Percentiles rank a stretch among this genome's conserved stretches.
Evolutionary conservation across 2,797 vertebrate genomes (phyloP).

Genomic region (Pyrrhura leucotis): DNA sequence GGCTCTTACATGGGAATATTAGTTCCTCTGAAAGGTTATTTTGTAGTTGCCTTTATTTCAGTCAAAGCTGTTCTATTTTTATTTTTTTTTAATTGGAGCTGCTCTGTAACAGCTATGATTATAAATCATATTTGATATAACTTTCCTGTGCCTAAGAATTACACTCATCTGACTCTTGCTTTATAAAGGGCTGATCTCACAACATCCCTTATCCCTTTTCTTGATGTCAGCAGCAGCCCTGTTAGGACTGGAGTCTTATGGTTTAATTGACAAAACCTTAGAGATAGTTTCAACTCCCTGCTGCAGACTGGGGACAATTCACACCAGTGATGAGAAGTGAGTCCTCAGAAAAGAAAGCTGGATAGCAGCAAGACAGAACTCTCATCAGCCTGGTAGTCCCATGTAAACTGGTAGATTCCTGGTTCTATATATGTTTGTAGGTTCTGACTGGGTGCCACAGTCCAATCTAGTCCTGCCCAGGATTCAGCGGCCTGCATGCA

Average conservation of each 20-base stretch:
- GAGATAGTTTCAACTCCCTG: not conserved
- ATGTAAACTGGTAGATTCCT: not conserved
- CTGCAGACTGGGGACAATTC: not conserved
- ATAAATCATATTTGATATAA: not conserved
- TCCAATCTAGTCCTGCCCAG: not conserved
- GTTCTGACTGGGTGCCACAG: not conserved
- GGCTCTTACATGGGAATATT: not conserved
- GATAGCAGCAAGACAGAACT: not conserved
- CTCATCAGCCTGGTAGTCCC: not conserved
- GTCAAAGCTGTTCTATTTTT: not conserved
- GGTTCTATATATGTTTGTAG: not conserved
- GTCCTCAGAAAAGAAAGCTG: not conserved
- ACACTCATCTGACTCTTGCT: not conserved
- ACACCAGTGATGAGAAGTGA: not conserved
- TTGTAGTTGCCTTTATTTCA: not conserved
- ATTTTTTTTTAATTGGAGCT: not conserved
- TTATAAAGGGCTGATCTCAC: not conserved
- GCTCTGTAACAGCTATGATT: not conserved
- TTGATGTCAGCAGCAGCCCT: not conserved
- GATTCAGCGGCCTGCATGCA: not conserved
- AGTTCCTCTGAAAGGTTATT: not conserved
- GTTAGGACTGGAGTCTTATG: not conserved
- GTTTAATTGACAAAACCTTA: not conserved
- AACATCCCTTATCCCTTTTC: not conserved
- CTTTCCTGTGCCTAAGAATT: not conserved